These are phyloP conservation scores for Sylvia borin DNA, from an alignment of 2,797 vertebrate species.

Conservation along the genomic window DNA sequence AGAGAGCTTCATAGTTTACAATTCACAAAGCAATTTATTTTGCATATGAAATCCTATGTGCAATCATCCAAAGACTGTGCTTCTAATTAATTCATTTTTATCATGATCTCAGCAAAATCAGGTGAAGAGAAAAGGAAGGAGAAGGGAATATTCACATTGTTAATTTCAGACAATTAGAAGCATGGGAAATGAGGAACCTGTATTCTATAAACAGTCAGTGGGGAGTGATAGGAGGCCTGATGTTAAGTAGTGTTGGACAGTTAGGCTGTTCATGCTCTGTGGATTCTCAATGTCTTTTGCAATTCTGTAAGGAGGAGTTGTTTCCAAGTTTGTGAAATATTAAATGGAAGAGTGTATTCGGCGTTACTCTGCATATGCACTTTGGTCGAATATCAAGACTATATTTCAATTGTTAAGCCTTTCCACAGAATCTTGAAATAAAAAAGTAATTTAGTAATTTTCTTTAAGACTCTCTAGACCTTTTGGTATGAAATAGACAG, in stretches of 20 bases:
- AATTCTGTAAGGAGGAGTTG: neutral
- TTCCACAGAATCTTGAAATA: constrained; percentile 13
- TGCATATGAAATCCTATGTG: neutral
- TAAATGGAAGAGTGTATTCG: neutral
- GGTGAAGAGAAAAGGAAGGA: neutral
- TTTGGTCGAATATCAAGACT: neutral
- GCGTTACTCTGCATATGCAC: neutral
- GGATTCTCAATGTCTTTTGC: neutral
- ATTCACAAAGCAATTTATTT: constrained; percentile 29
- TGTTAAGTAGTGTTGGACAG: neutral
- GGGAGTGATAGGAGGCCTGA: neutral
- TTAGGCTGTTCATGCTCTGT: neutral
- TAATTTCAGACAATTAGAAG: neutral
- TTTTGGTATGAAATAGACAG: constrained; percentile 51
- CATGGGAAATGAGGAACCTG: neutral
- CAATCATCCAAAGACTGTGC: neutral
- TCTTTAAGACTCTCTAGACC: neutral
- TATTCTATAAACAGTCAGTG: neutral
- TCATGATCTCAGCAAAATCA: neutral
- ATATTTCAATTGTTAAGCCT: neutral
- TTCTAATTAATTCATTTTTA: constrained; percentile 17
- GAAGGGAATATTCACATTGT: neutral
- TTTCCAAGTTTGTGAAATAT: neutral
- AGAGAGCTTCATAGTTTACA: neutral
- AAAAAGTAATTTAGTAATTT: neutral